Evolutionary conservation across 2,888 invertebrate genomes (phyloP).

Genomic region (Physocephala rufipes): DNA sequence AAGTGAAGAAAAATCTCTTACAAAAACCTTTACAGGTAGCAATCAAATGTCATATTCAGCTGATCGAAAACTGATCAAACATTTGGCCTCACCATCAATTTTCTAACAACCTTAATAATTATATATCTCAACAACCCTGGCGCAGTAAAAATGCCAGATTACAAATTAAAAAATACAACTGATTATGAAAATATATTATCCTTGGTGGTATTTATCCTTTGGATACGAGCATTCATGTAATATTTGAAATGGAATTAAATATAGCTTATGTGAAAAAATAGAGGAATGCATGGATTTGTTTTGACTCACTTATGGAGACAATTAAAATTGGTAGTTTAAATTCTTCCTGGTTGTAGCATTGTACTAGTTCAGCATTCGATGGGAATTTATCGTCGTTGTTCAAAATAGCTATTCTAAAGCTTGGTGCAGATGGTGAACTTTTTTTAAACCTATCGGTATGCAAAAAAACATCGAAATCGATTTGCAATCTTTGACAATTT

Average conservation of each 20-base stretch:
- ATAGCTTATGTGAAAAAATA: constrained; percentile 56
- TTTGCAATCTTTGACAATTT: constrained; percentile 43
- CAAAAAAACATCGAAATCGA: constrained; percentile 59
- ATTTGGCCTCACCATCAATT: too few relatives aligned
- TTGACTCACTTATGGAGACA: constrained; percentile 62
- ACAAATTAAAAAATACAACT: too few relatives aligned
- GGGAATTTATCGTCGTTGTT: constrained; percentile 53
- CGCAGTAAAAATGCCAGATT: too few relatives aligned
- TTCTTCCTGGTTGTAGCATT: constrained; percentile 50
- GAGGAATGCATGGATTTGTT: constrained; percentile 63
- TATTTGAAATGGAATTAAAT: neutral
- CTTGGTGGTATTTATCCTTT: too few relatives aligned
- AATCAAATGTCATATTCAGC: neutral
- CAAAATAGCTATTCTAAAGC: constrained; percentile 56
- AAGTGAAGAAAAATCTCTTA: neutral
- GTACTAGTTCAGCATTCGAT: constrained; percentile 52
- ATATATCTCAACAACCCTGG: too few relatives aligned
- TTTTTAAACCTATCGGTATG: constrained; percentile 57
- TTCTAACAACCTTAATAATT: too few relatives aligned
- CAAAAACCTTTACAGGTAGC: neutral
- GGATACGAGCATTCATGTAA: too few relatives aligned
- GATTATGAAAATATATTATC: too few relatives aligned
- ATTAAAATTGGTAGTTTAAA: constrained; percentile 56
- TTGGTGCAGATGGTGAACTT: constrained; percentile 54
- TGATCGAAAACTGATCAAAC: too few relatives aligned